Evolutionary conservation across 2,113 vertebrate species (phyloP).

Genomic region (Solenodon paradoxus): DNA sequence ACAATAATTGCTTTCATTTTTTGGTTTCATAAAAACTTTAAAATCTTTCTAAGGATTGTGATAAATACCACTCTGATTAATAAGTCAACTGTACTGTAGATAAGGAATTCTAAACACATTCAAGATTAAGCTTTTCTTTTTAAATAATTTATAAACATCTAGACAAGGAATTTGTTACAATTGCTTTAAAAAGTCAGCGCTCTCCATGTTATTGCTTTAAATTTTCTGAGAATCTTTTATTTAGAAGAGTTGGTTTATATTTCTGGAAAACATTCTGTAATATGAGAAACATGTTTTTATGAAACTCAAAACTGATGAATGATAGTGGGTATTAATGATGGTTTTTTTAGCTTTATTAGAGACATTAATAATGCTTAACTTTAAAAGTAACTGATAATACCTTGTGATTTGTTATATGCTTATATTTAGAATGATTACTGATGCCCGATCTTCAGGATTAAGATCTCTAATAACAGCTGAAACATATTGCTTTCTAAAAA

Average conservation of each 20-base stretch:
- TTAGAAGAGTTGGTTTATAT: not conserved
- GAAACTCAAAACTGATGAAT: constrained; percentile 6
- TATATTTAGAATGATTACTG: not conserved
- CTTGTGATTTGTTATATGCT: not conserved
- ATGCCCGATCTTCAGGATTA: not conserved
- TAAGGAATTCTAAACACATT: not conserved
- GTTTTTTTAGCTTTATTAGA: not conserved
- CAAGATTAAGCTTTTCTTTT: constrained; percentile 13
- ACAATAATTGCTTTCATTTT: not conserved
- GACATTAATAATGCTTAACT: not conserved
- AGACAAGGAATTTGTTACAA: not conserved
- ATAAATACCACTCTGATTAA: not conserved
- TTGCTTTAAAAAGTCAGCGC: not conserved
- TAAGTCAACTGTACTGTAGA: not conserved
- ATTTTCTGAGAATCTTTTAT: not conserved
- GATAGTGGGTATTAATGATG: not conserved
- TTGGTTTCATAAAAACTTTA: constrained; percentile 2
- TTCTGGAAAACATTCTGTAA: constrained; percentile 35
- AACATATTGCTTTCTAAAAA: not conserved
- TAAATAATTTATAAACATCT: constrained; percentile 36
- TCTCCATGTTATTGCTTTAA: not conserved
- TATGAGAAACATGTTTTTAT: not conserved
- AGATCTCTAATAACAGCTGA: not conserved
- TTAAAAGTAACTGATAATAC: not conserved
- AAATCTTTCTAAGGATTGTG: constrained; percentile 34